phyloP scores from a whole-genome alignment of 2,797 vertebrate species.

The Naso thynnoides region DNA sequence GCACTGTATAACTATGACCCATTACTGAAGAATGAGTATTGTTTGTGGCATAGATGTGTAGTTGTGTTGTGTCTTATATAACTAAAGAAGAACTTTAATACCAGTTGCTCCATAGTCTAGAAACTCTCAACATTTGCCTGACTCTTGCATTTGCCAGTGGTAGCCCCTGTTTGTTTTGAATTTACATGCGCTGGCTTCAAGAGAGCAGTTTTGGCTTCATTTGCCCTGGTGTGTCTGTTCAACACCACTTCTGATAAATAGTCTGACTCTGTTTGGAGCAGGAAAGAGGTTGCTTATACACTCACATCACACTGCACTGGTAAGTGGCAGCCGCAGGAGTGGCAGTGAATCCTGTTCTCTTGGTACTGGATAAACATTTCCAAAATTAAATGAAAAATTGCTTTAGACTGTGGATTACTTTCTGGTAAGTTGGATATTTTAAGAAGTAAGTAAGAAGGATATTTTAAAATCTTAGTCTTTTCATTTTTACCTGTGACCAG shows the following conservation, averaged over 20 bases:
- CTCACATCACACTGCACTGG: slow-evolving; percentile 23
- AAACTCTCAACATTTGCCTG: slow-evolving; percentile 11
- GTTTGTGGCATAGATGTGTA: slow-evolving; percentile 13
- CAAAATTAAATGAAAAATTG: no score
- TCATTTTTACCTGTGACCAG: no score
- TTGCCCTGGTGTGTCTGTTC: slow-evolving; percentile 53
- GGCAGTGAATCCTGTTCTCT: background rate
- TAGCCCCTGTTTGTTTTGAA: slow-evolving; percentile 48
- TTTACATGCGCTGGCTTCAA: slow-evolving; percentile 27
- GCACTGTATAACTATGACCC: slow-evolving; percentile 15
- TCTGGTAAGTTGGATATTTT: no score
- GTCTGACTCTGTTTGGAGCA: slow-evolving; percentile 74
- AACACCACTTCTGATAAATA: slow-evolving; percentile 47
- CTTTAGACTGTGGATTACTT: background rate
- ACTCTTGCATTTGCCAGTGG: slow-evolving; percentile 7
- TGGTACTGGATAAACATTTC: no score
- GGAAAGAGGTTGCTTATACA: slow-evolving; percentile 30
- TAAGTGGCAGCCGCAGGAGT: slow-evolving; percentile 16
- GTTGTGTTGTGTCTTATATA: background rate
- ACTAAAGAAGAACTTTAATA: background rate
- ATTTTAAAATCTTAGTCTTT: no score
- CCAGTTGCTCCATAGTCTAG: background rate
- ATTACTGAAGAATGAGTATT: background rate
- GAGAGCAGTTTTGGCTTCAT: slow-evolving; percentile 31
- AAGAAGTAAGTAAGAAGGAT: no score